Conservation (phyloP, 2,888 invertebrate species). For the Gastracanthus pulcherrimus region DNA sequence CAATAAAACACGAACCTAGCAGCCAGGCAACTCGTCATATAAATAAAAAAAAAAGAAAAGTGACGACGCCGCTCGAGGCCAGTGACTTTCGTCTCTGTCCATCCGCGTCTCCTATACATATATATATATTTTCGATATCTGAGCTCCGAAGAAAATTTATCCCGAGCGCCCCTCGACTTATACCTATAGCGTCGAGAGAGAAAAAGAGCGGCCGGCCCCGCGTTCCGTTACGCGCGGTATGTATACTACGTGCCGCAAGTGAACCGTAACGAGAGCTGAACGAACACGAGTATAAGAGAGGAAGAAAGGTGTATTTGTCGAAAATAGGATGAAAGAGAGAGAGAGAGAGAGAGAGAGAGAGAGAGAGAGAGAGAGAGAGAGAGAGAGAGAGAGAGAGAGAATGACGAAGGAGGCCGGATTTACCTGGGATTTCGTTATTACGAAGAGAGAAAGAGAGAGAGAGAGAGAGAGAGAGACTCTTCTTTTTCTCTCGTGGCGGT, state of each 20-base stretch:
- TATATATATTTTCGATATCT: slow-evolving; percentile 25
- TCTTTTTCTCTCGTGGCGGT: no score
- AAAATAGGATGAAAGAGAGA: not conserved
- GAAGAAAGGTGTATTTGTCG: slow-evolving; percentile 10
- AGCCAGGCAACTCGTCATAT: not conserved
- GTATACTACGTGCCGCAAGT: slow-evolving; percentile 49
- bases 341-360: no score
- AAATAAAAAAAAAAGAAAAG: not conserved
- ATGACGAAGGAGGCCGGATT: slow-evolving; percentile 35
- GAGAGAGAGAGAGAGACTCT: not conserved
- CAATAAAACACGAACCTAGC: slow-evolving; percentile 26
- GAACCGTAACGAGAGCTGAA: slow-evolving; percentile 50
- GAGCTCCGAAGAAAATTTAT: not conserved
- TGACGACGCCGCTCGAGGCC: slow-evolving; percentile 4
- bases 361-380: slow-evolving; percentile 3
- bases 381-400: no score
- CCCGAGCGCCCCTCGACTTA: slow-evolving; percentile 3
- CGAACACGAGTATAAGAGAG: not conserved
- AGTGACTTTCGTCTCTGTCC: slow-evolving; percentile 28
- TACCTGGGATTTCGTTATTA: slow-evolving; percentile 48
- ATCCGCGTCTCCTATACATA: not conserved
- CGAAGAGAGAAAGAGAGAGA: not conserved
- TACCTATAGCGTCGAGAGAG: not conserved
- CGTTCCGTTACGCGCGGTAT: slow-evolving; percentile 54
- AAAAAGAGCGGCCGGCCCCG: no score